Base-by-base conservation (phyloP, 2,888 invertebrate genomes). In the Gari tellinella region DNA sequence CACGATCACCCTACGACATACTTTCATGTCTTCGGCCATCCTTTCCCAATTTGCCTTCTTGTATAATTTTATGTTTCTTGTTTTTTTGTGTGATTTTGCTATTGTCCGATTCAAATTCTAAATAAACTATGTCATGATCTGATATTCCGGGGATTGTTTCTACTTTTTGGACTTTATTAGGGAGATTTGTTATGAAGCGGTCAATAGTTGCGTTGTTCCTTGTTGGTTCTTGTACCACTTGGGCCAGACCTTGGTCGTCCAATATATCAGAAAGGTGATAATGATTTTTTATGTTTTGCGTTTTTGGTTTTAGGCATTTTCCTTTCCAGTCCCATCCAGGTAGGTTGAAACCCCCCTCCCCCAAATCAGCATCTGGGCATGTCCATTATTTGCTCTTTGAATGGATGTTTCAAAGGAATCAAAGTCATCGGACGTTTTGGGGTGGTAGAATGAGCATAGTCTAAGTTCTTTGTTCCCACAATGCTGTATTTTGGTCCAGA, bases 201-300 rank as follows among this genome's bases (percentile, higher is more conserved):
- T 80, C 73, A 1, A 76, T 51, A 26, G 66, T 80, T 40, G 76
- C 72, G 12, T 23, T 17, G 12, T 37, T 57, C 17, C 69, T 53
- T 8, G 76, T 77, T 56, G 56, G 64, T 31, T 73, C 72, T 43
- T 67, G 58, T 12, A 76, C 63, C 19, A 80, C 17, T 46, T 73
- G 72, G 14, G 12, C 21, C n/a, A 80, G 60, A 14, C 66, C 61
- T 58, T 73, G 26, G n/a, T 72, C 46, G 46, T 74, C 67, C n/a
- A 74, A 21, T 4, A 31, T 31, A 31, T 4, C 31, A 4, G 31
- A 31, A 4, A 10, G 31, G 10, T 31, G 31, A 7, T 31, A 31
- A 10, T 31, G 31, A 10, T 31, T 31, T 31, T 31, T 31, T 10
- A 31, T 31, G 31, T 31, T 31, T 10, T 31, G 31, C 4, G 31